These are phyloP conservation scores for Tachycineta bicolor DNA, from an alignment of 2,113 vertebrate genomes.

Conservation along the genomic window DNA sequence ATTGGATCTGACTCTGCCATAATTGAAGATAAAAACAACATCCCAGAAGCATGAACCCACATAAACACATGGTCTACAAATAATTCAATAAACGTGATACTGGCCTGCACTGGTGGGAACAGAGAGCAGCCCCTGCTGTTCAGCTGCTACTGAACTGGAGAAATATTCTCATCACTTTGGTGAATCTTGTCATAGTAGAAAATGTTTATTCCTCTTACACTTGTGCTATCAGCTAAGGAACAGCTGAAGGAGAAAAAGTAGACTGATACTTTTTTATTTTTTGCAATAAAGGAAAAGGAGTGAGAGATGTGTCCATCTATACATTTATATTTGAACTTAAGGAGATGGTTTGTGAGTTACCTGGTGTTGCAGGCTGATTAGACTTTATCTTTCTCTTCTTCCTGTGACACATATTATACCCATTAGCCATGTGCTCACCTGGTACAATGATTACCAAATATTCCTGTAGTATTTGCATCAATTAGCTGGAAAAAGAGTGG, in stretches of 20 bases:
- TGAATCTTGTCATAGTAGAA: neutral
- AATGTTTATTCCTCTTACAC: neutral
- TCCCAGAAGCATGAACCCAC: neutral
- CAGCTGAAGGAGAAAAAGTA: neutral
- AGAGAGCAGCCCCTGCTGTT: neutral
- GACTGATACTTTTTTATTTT: neutral
- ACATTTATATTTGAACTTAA: neutral
- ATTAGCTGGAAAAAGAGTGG: neutral
- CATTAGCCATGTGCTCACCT: neutral
- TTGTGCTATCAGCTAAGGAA: neutral
- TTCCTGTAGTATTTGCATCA: neutral
- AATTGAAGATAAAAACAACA: neutral
- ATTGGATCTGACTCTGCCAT: neutral
- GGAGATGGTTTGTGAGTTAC: neutral
- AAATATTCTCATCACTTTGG: neutral
- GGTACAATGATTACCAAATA: neutral
- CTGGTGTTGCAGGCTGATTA: neutral
- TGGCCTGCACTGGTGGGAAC: neutral
- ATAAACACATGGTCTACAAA: neutral
- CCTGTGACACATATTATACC: neutral
- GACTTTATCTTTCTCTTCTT: neutral
- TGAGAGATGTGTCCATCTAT: neutral
- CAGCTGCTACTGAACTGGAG: neutral
- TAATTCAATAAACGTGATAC: neutral
- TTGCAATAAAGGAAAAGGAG: neutral